Base-by-base conservation (phyloP, 2,888 invertebrate species). In the Lymantria monacha region DNA sequence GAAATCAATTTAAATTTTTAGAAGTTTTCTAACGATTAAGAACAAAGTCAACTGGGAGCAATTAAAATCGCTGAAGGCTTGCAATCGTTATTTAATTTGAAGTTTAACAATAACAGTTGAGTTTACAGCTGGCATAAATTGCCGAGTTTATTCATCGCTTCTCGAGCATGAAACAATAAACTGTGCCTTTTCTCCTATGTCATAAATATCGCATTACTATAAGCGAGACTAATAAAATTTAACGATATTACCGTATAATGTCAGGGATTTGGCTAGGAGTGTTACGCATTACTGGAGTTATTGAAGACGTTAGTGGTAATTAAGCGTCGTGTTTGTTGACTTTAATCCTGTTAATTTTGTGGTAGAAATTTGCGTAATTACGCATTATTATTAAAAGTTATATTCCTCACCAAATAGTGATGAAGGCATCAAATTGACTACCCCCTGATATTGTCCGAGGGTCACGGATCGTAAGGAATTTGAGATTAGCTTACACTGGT, bases 151-250 rank as follows among this genome's bases (percentile, higher is more conserved):
- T 85, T 85, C 84, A 79, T 79, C 72, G 80, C 72, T 74, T 68
- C 70, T 72, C 78, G 72, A 82, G 71, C 81, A 83, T 83, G 83
- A 78, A 85, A 85, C 85, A 85, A 85, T 85, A 87, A 84, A 86
- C 74, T 67, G 72, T 73, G 66, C 64, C 69, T 76, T 78, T 83
- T 74, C 80, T 79, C 70, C 67, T 76, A 70, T 70, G 73, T 81
- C 81, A 81, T 87, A 87, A 87, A 87, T 87, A 87, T 83, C 79
- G 66, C 74, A 81, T 85, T 85, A 82, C 82, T 85, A 80, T 84
- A 85, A 87, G 85, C 83, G 80, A 74, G 59, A 66, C 70, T 76
- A 80, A 76, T 87, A 84, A 87, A 86, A 79, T 70, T 83, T 85
- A 75, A 85, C 79, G 81, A 79, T 76, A 82, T 81, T 71, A 72